phyloP scores from a whole-genome alignment of 2,888 invertebrate species.

The Platycnemis pennipes region DNA sequence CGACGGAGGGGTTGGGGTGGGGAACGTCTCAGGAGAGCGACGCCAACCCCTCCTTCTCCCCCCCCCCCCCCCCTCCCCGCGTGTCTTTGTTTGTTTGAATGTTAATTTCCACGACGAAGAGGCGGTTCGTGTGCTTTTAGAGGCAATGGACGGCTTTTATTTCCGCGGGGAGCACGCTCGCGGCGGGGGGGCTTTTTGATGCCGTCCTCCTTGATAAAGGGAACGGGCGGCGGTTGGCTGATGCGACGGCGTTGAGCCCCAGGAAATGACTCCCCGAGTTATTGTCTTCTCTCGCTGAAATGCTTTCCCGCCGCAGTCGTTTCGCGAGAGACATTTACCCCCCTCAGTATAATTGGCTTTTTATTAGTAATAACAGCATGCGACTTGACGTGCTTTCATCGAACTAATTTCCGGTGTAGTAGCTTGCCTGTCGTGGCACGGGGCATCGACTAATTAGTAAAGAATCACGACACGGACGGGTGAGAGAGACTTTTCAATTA shows the following conservation, averaged over 20 bases:
- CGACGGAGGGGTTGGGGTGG: background rate
- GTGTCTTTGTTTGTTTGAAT: slow-evolving; percentile 20
- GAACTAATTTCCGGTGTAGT: background rate
- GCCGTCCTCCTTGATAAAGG: background rate
- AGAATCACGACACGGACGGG: background rate
- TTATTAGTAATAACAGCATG: background rate
- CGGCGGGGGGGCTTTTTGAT: background rate
- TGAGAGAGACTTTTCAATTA: background rate
- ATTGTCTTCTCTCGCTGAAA: background rate
- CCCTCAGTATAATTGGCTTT: slow-evolving; percentile 8
- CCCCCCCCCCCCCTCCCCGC: background rate
- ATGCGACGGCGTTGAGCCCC: background rate
- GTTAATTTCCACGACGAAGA: slow-evolving; percentile 12
- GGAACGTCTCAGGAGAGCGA: background rate
- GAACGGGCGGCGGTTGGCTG: background rate
- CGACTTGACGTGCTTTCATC: background rate
- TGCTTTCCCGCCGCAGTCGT: background rate
- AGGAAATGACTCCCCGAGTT: slow-evolving; percentile 8
- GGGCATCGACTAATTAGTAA: background rate
- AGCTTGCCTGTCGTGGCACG: background rate
- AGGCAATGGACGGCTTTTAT: slow-evolving; percentile 5
- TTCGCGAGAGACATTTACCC: background rate
- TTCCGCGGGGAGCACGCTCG: background rate
- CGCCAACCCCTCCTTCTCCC: background rate
- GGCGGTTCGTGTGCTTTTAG: background rate